Evolutionary conservation across 35 echinoderm and acorn worm genomes (phyloP).

Genomic region (Diadema setosum): DNA sequence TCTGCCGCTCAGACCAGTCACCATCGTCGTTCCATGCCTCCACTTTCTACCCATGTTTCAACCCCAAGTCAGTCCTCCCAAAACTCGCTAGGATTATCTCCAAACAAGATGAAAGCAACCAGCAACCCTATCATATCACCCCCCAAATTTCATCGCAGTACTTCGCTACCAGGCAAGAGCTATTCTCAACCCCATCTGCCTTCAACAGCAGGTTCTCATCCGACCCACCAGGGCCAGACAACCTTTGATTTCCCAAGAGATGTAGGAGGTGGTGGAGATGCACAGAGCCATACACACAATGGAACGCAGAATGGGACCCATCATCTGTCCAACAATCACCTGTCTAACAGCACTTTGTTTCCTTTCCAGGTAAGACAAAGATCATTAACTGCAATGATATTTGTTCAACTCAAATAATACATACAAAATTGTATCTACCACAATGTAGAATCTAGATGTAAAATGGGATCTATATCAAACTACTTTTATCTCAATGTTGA

Average conservation of each 20-base stretch:
- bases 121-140: conserved; percentile 94
- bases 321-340: not conserved
- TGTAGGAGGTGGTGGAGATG: conserved; percentile 24
- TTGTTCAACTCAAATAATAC: no score
- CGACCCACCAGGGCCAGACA: conserved; percentile 21
- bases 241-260: conserved; percentile 73
- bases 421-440: no score
- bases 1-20: conserved; percentile 57
- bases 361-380: conserved; percentile 89
- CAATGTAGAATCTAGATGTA: no score
- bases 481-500: no score
- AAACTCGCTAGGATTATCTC: conserved; percentile 62
- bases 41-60: not conserved
- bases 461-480: no score
- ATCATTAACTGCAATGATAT: no score
- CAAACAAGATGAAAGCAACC: conserved; percentile 54
- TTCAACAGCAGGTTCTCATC: conserved; percentile 7
- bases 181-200: conserved; percentile 46
- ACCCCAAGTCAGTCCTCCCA: conserved; percentile 8
- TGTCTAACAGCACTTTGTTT: conserved; percentile 66
- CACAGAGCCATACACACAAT: not conserved
- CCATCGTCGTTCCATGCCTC: conserved; percentile 77
- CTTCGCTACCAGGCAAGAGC: conserved; percentile 74
- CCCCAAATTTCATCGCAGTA: conserved; percentile 91
- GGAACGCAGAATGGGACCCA: not conserved